These are phyloP conservation scores for Chrysomela aeneicollis DNA, from an alignment of 2,888 invertebrate genomes.

Conservation along the genomic window DNA sequence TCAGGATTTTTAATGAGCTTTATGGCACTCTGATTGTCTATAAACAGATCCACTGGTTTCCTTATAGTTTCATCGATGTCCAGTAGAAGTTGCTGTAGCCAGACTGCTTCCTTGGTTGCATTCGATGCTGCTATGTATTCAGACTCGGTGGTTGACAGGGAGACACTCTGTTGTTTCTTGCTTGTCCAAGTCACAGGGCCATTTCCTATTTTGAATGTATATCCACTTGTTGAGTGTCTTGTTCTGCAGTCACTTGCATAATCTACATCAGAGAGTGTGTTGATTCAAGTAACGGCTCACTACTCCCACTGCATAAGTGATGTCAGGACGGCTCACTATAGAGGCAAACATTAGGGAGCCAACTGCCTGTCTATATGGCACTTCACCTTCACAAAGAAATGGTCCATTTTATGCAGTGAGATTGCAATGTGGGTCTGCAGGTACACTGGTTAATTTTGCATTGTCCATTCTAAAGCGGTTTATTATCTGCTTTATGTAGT, in stretches of 20 bases:
- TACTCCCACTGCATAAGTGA: conserved; percentile 19
- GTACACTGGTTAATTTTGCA: conserved; percentile 11
- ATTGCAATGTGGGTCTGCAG: conserved; percentile 14
- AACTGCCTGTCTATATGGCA: conserved; percentile 28
- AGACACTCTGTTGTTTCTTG: conserved; percentile 39
- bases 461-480: conserved; percentile 5
- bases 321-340: conserved; percentile 14
- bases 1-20: conserved; percentile 41
- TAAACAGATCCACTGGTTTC: conserved; percentile 20
- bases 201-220: conserved; percentile 34
- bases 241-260: conserved; percentile 25
- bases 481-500: conserved; percentile 12
- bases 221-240: conserved; percentile 43
- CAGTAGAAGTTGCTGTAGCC: conserved; percentile 42
- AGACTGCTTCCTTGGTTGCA: conserved; percentile 43
- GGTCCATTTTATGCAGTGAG: background rate
- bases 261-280: no score
- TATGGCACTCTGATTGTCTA: conserved; percentile 46
- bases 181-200: conserved; percentile 40
- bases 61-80: conserved; percentile 29
- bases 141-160: conserved; percentile 28
- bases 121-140: conserved; percentile 47
- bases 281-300: no score
- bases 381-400: background rate
- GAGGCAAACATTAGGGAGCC: conserved; percentile 18